These are phyloP conservation scores for Meandrusa payeni DNA, from an alignment of 2,888 invertebrate species.

Conservation along the genomic window DNA sequence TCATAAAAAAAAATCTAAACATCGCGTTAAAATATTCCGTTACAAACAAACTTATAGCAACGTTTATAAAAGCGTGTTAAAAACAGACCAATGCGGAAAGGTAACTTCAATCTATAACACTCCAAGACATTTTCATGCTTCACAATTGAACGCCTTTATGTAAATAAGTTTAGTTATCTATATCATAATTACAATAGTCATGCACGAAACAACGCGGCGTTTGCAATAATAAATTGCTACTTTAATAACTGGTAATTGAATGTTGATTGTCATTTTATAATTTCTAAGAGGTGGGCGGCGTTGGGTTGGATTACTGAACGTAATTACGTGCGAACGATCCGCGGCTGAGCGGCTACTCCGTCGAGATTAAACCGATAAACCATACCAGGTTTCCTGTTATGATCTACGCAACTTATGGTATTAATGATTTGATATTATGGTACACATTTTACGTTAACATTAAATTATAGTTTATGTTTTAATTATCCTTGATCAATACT, in stretches of 20 bases:
- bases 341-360: slow-evolving; percentile 2
- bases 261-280: slow-evolving; percentile 18
- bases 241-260: slow-evolving; percentile 16
- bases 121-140: no score
- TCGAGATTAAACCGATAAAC: slow-evolving; percentile 19
- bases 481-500: no score
- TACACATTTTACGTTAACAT: no score
- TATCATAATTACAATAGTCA: neutral
- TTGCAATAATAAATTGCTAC: slow-evolving; percentile 3
- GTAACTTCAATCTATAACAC: no score
- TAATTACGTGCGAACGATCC: slow-evolving; percentile 18
- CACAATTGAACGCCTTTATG: no score
- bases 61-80: no score
- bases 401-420: slow-evolving; percentile 20
- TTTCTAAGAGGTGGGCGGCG: slow-evolving; percentile 12
- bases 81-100: no score
- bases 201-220: neutral
- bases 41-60: no score
- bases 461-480: no score
- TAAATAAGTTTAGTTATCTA: no score
- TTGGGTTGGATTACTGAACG: slow-evolving; percentile 10
- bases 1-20: no score
- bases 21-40: no score
- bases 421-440: slow-evolving; percentile 8
- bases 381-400: slow-evolving; percentile 14